Evolutionary conservation across 2,888 invertebrate genomes (phyloP), one percentile per base, ranked within the genome.

Genomic region (Minunthozetes semirufus): DNA sequence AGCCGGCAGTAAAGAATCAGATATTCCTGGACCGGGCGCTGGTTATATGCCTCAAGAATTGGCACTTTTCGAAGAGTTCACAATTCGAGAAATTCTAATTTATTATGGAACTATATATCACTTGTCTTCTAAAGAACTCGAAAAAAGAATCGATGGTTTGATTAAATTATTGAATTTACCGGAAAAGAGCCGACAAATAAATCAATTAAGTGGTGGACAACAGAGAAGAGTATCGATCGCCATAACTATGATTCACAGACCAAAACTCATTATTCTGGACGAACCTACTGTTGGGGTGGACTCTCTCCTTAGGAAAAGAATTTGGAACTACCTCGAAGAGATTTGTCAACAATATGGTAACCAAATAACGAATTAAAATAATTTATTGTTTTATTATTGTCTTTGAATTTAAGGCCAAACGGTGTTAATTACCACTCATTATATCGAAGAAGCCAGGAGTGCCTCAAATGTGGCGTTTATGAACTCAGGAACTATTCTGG

Each of bases 221-320:
- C 92, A 94, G 83, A 87, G 95, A 75, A 87, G 94, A 76, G 93
- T 94, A 0, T 94, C 94, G 0, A 93, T 94, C 83, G 92, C 94
- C 0, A 92, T 93, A 53, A 94, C 94, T 0, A 86, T 94, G 25
- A 90, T 94, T 88, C 94, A 94, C 82, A 93, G 94, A 84, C 94
- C 94, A 0, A 92, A 93, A 83, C 86, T 94, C 63, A 85, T 94
- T 77, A 94, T 94, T 83, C 86, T 94, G 77, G 94, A 94, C 82
- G 94, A 94, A 83, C 94, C 94, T 0, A 94, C 94, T 0, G 94
- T 94, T 61, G 94, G 94, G 4, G 94, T 94, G 75, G 94, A 94
- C 86, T 94, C 94, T 0, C 85, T 93, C 78, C 87, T 95, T 0
- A 79, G 83, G 77, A 80, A 0, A 76, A 93, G 93, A 83, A 95